Evolutionary conservation across 2,113 vertebrate genomes (phyloP).

Genomic region (Cynopterus brachyotis): DNA sequence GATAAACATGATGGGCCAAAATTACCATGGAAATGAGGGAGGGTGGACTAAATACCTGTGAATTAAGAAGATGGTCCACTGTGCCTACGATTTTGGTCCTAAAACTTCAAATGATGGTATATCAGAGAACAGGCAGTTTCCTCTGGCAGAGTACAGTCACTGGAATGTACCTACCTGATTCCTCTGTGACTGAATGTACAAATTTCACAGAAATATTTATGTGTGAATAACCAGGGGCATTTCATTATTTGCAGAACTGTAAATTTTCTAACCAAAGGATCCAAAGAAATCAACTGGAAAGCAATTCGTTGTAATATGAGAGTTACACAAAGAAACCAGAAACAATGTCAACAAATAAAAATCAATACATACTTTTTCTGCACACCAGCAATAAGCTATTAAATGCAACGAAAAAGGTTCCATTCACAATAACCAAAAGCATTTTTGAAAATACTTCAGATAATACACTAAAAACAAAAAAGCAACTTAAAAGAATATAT

Average conservation of each 20-base stretch:
- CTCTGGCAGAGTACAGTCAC: background rate
- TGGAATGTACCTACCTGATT: background rate
- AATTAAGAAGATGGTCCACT: background rate
- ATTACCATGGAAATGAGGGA: background rate
- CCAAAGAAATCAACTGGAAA: constrained; percentile 30
- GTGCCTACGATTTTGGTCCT: background rate
- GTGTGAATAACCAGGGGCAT: background rate
- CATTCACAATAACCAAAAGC: background rate
- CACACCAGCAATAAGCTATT: background rate
- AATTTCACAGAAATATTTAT: background rate
- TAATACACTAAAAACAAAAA: background rate
- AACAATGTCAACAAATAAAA: constrained; percentile 41
- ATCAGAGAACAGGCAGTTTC: background rate
- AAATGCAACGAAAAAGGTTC: background rate
- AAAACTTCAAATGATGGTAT: background rate
- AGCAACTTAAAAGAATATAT: background rate
- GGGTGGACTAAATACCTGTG: background rate
- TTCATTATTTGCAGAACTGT: constrained; percentile 36
- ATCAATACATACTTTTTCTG: background rate
- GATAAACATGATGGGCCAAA: background rate
- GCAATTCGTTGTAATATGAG: constrained; percentile 26
- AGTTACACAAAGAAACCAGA: background rate
- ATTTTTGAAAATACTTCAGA: background rate
- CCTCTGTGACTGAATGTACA: background rate
- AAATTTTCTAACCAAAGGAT: background rate